Evolutionary conservation across 2,113 vertebrate genomes (phyloP), one percentile per base, ranked within the genome.

Genomic region (Chunga burmeisteri): DNA sequence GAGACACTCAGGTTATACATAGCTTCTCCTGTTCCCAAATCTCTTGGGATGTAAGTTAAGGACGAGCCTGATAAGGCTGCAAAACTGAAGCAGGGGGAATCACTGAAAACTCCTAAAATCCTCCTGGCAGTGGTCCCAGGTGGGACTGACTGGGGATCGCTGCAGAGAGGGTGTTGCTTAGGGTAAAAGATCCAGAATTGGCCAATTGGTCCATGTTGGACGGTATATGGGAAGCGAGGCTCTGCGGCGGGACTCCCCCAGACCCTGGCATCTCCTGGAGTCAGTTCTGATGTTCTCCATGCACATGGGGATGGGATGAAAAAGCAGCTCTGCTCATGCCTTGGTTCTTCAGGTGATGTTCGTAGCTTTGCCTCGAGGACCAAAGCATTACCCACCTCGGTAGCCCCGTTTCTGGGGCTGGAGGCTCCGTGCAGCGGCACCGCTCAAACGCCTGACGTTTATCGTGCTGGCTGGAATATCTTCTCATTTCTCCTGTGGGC

Each of bases 351-450:
- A 59, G 56, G 14, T 0, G 2, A 13, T 0, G 4, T 44, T 59
- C 1, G 0, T 2, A 17, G 21, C 46, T 55, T 70, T 0, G 0
- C 12, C 50, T 86, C 42, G 50, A 32, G 49, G 34, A 53, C 6
- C 7, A 18, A 27, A 30, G 11, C 1, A 0, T 63, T 56, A 27
- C 50, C 53, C 42, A n/a, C 29, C n/a, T 63, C 38, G 3, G 0
- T 0, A 14, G 13, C 58, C 11, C 23, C 1, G 0, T 2, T 74
- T 38, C 18, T 46, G 84, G 25, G 42, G 46, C 47, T 15, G n/a
- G 20, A 56, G 12, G 6, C 26, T 58, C 36, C 12, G 0, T 9
- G 27, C 44, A 53, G 77, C 2, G 0, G 30, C 83, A 65, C 46
- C 3, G 0, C 50, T 67, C 25, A 1, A 27, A 4, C 6, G 2